Evolutionary conservation across 2,113 vertebrate species (phyloP).

Genomic region (Pseudorasbora parva): DNA sequence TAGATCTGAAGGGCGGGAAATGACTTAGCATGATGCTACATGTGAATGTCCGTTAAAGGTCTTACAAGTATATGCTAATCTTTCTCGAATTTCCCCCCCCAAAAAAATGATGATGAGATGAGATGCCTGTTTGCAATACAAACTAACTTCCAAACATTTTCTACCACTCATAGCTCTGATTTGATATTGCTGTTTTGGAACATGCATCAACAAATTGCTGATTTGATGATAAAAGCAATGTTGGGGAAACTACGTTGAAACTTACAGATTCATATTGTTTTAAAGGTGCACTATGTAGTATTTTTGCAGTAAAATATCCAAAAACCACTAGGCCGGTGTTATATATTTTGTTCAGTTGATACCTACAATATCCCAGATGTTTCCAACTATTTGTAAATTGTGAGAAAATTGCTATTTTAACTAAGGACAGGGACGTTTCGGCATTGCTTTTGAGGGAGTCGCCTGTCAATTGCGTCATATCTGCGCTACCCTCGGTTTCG

Average conservation of each 20-base stretch:
- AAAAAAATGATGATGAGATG: neutral
- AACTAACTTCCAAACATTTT: neutral
- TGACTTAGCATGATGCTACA: conserved; percentile 23
- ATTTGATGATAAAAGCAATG: neutral
- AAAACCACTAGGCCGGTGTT: too few species aligned
- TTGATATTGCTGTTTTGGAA: neutral
- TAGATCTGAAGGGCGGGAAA: conserved; percentile 35
- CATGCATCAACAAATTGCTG: neutral
- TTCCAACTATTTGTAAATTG: too few species aligned
- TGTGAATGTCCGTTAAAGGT: neutral
- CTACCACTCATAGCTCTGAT: neutral
- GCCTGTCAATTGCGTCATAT: too few species aligned
- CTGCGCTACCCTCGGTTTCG: too few species aligned
- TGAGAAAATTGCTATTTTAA: too few species aligned
- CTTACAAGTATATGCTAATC: conserved; percentile 40
- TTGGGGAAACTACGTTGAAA: neutral
- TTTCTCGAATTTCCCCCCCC: too few species aligned
- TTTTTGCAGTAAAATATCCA: too few species aligned
- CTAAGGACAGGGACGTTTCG: too few species aligned
- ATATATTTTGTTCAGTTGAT: too few species aligned
- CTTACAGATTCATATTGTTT: neutral
- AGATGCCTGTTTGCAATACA: neutral
- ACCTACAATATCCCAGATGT: too few species aligned
- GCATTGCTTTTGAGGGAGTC: too few species aligned
- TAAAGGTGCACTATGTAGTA: too few species aligned